Conservation (phyloP, 1,140 invertebrate genomes). For the Papilio polytes region DNA sequence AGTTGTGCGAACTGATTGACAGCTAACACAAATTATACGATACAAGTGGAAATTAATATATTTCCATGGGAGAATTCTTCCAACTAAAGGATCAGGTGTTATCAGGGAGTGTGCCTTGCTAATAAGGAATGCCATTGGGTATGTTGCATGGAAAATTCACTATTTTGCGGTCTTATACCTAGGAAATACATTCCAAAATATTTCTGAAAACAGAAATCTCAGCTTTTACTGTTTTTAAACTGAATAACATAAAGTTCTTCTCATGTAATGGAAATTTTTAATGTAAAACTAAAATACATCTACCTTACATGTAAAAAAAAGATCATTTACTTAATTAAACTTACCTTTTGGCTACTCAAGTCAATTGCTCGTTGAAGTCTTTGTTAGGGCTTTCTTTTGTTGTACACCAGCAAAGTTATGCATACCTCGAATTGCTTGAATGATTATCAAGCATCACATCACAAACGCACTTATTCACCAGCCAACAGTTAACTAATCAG, state of each 20-base stretch:
- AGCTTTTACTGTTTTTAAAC: too few relatives aligned
- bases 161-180: too few relatives aligned
- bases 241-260: too few relatives aligned
- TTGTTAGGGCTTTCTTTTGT: background rate
- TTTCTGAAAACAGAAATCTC: too few relatives aligned
- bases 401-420: background rate
- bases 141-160: background rate
- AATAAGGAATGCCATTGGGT: background rate
- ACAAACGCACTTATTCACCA: background rate
- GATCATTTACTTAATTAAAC: too few relatives aligned
- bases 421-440: background rate
- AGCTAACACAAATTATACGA: conserved; percentile 36
- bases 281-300: too few relatives aligned
- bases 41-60: conserved; percentile 23
- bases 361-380: background rate
- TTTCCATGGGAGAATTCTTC: background rate
- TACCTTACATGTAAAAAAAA: too few relatives aligned
- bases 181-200: too few relatives aligned
- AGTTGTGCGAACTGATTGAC: conserved; percentile 16
- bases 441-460: background rate
- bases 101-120: background rate
- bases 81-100: conserved; percentile 4
- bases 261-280: background rate
- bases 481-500: conserved; percentile 12
- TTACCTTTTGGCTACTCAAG: too few relatives aligned